Conservation (phyloP, 1,140 invertebrate species). For the Panagrolaimus sp. region DNA sequence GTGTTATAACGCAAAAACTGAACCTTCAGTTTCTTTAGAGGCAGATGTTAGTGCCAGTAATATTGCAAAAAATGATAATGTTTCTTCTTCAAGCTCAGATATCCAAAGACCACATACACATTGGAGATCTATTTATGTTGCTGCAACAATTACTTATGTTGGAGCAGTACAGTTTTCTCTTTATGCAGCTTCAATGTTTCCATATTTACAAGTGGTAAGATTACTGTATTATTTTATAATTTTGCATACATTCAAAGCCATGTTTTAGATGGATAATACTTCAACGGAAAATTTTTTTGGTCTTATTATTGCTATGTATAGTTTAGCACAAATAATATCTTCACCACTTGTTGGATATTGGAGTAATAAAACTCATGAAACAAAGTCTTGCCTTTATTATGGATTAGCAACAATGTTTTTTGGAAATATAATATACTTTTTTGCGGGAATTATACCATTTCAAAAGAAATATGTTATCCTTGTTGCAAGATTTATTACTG, state of each 20-base stretch:
- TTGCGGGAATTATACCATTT: conserved; percentile 9
- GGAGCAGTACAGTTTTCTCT: conserved; percentile 12
- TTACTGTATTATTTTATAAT: conserved; percentile 9
- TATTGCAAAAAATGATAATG: too few relatives aligned
- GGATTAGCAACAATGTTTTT: conserved; percentile 1
- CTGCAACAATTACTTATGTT: background rate
- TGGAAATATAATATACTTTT: conserved; percentile 18
- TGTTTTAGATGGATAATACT: background rate
- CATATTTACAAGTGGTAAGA: conserved; percentile 16
- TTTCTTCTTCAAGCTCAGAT: too few relatives aligned
- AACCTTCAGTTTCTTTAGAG: too few relatives aligned
- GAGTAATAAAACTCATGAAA: conserved; percentile 14
- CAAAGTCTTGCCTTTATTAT: background rate
- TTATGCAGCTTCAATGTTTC: conserved; percentile 12
- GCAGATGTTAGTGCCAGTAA: too few relatives aligned
- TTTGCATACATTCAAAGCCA: background rate
- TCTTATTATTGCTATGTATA: conserved; percentile 4
- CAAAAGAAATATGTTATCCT: conserved; percentile 13
- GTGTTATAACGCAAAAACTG: too few relatives aligned
- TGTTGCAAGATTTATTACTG: conserved; percentile 17
- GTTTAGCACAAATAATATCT: conserved; percentile 10
- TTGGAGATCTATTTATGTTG: conserved; percentile 9
- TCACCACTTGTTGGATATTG: conserved; percentile 14
- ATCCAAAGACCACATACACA: background rate
- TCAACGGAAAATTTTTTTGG: conserved; percentile 7